Conservation (phyloP, 92 coral and sea anemone species). For the Bergia sp. region DNA sequence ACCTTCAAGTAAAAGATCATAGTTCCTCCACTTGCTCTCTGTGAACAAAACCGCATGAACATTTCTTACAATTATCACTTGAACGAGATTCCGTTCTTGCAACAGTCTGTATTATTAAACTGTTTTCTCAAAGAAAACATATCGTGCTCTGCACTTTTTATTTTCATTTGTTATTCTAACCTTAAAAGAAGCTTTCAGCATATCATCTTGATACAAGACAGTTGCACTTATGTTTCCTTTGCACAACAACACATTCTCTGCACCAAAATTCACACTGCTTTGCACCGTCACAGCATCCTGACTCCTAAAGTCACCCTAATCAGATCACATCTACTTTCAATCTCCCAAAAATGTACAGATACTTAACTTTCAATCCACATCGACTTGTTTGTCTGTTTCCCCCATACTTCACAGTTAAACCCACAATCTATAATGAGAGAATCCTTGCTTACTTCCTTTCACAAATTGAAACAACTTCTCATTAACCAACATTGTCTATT, state of each 20-base stretch:
- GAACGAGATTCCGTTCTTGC: constrained; percentile 12
- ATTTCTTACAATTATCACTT: constrained; percentile 11
- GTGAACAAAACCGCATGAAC: constrained; percentile 8
- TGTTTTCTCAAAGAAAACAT: constrained; percentile 12
- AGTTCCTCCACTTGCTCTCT: constrained; percentile 15
- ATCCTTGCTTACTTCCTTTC: constrained; percentile 14
- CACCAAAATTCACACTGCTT: constrained; percentile 14
- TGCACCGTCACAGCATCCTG: constrained; percentile 7
- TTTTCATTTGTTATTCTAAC: constrained; percentile 11
- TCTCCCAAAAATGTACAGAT: constrained; percentile 13
- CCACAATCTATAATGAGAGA: constrained; percentile 13
- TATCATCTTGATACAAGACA: constrained; percentile 12
- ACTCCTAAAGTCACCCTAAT: constrained; percentile 11
- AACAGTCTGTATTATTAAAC: constrained; percentile 8
- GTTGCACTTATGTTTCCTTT: constrained; percentile 7
- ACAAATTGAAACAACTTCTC: constrained; percentile 12
- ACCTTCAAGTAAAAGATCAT: constrained; percentile 12
- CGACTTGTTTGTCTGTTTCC: constrained; percentile 15
- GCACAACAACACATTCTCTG: constrained; percentile 15
- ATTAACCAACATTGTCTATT: constrained; percentile 12
- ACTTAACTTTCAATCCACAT: constrained; percentile 12
- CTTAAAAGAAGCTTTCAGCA: constrained; percentile 13
- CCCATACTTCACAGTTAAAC: constrained; percentile 14
- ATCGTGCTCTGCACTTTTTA: constrained; percentile 9
- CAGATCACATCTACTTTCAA: constrained; percentile 13